These are phyloP conservation scores for Riptortus pedestris DNA, from an alignment of 1,140 invertebrate genomes.

Conservation along the genomic window DNA sequence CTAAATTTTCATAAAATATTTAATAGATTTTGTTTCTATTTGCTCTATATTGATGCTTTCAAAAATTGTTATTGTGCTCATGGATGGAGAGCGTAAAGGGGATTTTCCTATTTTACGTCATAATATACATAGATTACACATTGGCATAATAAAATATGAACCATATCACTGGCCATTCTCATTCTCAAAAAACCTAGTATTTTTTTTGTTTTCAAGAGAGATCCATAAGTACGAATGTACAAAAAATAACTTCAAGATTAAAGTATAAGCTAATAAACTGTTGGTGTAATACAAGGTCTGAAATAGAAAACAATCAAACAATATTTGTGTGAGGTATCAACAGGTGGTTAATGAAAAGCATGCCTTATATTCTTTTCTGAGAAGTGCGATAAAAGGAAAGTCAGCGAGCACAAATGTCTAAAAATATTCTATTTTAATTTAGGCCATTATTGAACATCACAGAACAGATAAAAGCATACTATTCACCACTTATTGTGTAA, in stretches of 20 bases:
- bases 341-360: too few relatives aligned
- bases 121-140: neutral
- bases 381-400: neutral
- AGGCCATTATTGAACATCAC: neutral
- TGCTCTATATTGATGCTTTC: neutral
- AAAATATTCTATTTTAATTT: neutral
- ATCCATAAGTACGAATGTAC: too few relatives aligned
- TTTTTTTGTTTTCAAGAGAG: too few relatives aligned
- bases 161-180: neutral
- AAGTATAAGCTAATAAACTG: too few relatives aligned
- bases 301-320: too few relatives aligned
- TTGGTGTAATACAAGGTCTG: too few relatives aligned
- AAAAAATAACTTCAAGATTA: too few relatives aligned
- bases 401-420: neutral
- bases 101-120: neutral
- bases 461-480: neutral
- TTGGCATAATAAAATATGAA: neutral
- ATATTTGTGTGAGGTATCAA: too few relatives aligned
- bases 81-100: conserved; percentile 22
- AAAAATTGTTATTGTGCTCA: conserved; percentile 22
- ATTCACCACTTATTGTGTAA: neutral
- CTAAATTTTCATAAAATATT: neutral
- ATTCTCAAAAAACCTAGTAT: too few relatives aligned
- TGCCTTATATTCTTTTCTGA: neutral
- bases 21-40: neutral